Base-by-base conservation (phyloP, 2,113 vertebrate genomes). In the Rhadina sibilatrix region DNA sequence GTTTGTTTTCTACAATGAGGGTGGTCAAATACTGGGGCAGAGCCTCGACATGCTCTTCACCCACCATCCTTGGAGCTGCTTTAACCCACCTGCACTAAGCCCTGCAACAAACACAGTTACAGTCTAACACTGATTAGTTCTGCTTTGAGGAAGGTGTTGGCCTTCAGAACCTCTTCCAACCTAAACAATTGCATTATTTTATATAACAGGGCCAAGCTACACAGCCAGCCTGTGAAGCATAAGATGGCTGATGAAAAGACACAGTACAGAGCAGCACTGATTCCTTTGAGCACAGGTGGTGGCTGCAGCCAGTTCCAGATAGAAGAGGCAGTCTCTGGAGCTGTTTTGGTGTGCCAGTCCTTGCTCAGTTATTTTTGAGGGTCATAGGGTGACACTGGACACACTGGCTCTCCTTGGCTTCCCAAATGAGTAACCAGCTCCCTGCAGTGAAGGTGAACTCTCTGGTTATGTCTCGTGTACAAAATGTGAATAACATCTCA, bases 401-500 rank as follows among this genome's bases (percentile, higher is more conserved):
- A 31, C 85, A 25, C 27, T 21, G 42, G 89, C 49, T 68, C 38
- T 53, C 40, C 65, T 83, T 82, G 92, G 83, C 49, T 90, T 96
- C 91, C 60, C 72, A 78, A 94, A 93, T 20, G 60, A 80, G 54
- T 40, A 87, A 83, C 44, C 16, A 50, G 38, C 76, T 96, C 83
- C 86, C 65, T 59, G 56, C 77, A 82, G 28, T 74, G 49, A 91
- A 93, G n/a, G 52, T 72, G 96, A 95, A 84, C 78, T 86, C 14
- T 86, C 71, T 79, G 44, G 22, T 17, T 95, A 49, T 19, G 8
- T 66, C 68, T 77, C 21, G 65, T 9, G 35, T 25, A n/a, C 38
- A 9, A 82, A 94, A 35, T 91, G 74, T 89, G 97, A 98, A 96
- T 84, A 97, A 61, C 92, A 95, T 93, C 91, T 93, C 93, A 96